phyloP scores from a whole-genome alignment of 2,113 vertebrate species.

The Rhabdornis inornatus region DNA sequence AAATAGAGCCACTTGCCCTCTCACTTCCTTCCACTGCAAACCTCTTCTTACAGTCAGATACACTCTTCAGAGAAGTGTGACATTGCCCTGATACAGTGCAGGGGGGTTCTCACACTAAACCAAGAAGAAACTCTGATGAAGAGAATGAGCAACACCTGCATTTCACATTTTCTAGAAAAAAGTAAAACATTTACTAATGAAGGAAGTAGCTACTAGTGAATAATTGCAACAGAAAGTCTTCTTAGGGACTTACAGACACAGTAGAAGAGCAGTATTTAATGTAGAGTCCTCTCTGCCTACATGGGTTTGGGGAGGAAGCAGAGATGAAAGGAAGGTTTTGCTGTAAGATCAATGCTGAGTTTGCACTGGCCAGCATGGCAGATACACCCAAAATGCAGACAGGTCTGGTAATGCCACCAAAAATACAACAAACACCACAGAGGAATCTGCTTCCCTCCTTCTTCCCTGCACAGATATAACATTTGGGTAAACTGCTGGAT shows the following conservation, averaged over 20 bases:
- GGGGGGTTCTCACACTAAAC: background rate
- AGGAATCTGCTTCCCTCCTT: background rate
- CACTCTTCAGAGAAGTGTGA: background rate
- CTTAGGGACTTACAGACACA: background rate
- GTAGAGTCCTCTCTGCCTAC: background rate
- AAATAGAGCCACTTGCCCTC: constrained; percentile 17
- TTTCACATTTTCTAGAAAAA: background rate
- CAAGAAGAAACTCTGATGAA: background rate
- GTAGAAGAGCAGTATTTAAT: background rate
- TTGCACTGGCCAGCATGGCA: background rate
- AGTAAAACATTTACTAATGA: background rate
- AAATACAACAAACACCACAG: background rate
- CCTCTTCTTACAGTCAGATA: background rate
- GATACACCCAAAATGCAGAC: background rate
- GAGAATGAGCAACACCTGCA: background rate
- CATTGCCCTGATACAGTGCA: background rate
- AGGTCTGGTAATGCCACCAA: background rate
- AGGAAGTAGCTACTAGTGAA: background rate
- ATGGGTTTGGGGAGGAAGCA: background rate
- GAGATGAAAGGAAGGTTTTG: background rate
- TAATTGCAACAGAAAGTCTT: background rate
- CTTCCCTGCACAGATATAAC: background rate
- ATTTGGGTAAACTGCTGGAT: background rate
- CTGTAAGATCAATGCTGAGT: background rate
- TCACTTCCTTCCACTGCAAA: background rate